Base-by-base conservation (phyloP, 2,797 vertebrate genomes). In the Microctenopoma steveboyesi region DNA sequence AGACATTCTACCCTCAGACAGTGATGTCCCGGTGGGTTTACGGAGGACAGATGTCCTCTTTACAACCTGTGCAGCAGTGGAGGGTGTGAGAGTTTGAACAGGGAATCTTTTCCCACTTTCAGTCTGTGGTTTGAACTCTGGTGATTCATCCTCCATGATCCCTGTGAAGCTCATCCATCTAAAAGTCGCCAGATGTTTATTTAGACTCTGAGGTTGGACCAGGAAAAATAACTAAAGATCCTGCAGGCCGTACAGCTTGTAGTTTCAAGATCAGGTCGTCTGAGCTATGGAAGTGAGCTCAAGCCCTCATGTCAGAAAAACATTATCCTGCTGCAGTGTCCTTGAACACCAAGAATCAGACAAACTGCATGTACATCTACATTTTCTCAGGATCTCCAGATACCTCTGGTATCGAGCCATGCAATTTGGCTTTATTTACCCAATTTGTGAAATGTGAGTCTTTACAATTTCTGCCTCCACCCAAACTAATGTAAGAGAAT, bases 31-130 rank as follows among this genome's bases (percentile, higher is more conserved):
- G 47, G 67, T 71, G 80, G 68, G 82, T 74, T 86, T 75, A 76
- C 82, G 28, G 59, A 74, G 79, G 86, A 85, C 86, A 87, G 84
- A 87, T 88, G 83, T 86, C 76, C 60, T 68, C 58, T 64, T 74
- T 69, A 37, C 84, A 81, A 75, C 78, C 79, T 86, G 84, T 90
- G 88, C 86, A 87, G 88, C 54, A 73, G 18, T 53, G 40, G 1
- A 27, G 28, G 47, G 49, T 63, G 60, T 82, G 56, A 61, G 69
- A 81, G 72, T 69, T 46, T 0, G 35, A 69, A 43, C 22, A 57
- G 54, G 47, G 39, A 66, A 65, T 79, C 82, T 64, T 67, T 79
- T 80, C 54, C 69, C 68, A 74, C 49, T 75, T 81, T 46, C 78
- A 88, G 76, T 73, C 73, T 77, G 82, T 43, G 81, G 82, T 83